Evolutionary conservation across 2,888 invertebrate species (phyloP).

Genomic region (Leptopterna dolabrata): DNA sequence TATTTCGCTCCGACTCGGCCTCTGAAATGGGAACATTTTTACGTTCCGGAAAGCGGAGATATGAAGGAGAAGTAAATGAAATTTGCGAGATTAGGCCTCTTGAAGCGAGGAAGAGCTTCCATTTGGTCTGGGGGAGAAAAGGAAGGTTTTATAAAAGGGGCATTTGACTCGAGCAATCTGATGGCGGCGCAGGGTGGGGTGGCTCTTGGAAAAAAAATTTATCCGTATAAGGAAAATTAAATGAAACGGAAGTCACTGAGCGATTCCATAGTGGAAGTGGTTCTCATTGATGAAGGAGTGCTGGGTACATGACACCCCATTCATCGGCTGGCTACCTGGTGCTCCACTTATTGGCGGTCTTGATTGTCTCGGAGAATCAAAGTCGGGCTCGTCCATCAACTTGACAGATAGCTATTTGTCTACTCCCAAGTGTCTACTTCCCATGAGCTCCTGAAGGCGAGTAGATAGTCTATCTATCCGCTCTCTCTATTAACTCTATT

Average conservation of each 20-base stretch:
- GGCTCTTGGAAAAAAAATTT: neutral
- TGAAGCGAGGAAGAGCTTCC: neutral
- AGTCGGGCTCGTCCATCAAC: neutral
- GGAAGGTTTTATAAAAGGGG: neutral
- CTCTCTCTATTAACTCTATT: too few species aligned
- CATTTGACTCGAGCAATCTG: constrained; percentile 7
- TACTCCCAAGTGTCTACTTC: neutral
- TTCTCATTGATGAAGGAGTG: neutral
- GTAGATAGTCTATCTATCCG: too few species aligned
- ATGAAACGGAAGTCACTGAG: constrained; percentile 3
- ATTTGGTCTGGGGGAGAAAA: neutral
- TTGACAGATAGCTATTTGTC: neutral
- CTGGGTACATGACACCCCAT: neutral
- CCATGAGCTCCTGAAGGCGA: too few species aligned
- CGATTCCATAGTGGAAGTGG: neutral
- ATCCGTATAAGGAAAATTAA: neutral
- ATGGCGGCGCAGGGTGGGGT: neutral
- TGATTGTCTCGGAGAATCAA: neutral
- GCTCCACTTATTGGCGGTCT: neutral
- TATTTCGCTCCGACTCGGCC: neutral
- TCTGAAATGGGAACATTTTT: neutral
- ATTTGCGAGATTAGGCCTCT: constrained; percentile 3
- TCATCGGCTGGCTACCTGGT: neutral
- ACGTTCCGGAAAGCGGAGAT: neutral
- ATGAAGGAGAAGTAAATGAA: constrained; percentile 7